Conservation (phyloP, 2,888 invertebrate species). For the Aleiodes leptofemur region DNA sequence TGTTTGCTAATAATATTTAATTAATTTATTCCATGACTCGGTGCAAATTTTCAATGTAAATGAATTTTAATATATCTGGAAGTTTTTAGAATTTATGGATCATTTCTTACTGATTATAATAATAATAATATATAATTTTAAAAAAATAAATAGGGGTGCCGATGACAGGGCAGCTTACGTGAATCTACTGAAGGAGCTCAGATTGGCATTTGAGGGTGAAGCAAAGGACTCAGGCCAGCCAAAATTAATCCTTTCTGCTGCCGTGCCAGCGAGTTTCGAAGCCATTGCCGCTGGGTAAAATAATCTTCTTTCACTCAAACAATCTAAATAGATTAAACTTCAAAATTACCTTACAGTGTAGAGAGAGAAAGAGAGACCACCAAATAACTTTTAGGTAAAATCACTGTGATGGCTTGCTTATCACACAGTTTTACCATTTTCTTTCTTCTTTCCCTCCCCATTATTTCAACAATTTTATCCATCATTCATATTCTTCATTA, state of each 20-base stretch:
- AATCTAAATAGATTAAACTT: slow-evolving; percentile 41
- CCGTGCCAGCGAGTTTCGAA: slow-evolving; percentile 95
- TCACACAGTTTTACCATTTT: slow-evolving; percentile 18
- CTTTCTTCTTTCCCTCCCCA: not conserved
- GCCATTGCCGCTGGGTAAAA: slow-evolving; percentile 90
- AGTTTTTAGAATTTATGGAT: not conserved
- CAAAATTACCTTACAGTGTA: slow-evolving; percentile 33
- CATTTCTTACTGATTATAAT: not conserved
- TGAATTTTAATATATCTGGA: not conserved
- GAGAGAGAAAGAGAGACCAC: too few relatives aligned
- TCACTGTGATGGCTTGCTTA: slow-evolving; percentile 18
- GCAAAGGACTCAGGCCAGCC: slow-evolving; percentile 92
- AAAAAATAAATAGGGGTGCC: slow-evolving; percentile 79
- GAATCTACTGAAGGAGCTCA: slow-evolving; percentile 89
- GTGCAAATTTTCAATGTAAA: not conserved
- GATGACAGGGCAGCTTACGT: slow-evolving; percentile 92
- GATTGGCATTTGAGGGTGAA: slow-evolving; percentile 94
- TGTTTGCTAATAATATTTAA: slow-evolving; percentile 14
- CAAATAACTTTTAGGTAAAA: slow-evolving; percentile 27
- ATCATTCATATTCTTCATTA: slow-evolving; percentile 23
- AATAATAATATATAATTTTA: slow-evolving; percentile 53
- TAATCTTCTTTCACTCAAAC: slow-evolving; percentile 37
- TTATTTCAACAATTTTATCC: slow-evolving; percentile 21
- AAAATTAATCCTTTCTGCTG: slow-evolving; percentile 86
- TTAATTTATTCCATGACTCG: not conserved